These are phyloP conservation scores for Mesopsocus fuscifrons DNA, from an alignment of 2,888 invertebrate genomes.

Conservation along the genomic window DNA sequence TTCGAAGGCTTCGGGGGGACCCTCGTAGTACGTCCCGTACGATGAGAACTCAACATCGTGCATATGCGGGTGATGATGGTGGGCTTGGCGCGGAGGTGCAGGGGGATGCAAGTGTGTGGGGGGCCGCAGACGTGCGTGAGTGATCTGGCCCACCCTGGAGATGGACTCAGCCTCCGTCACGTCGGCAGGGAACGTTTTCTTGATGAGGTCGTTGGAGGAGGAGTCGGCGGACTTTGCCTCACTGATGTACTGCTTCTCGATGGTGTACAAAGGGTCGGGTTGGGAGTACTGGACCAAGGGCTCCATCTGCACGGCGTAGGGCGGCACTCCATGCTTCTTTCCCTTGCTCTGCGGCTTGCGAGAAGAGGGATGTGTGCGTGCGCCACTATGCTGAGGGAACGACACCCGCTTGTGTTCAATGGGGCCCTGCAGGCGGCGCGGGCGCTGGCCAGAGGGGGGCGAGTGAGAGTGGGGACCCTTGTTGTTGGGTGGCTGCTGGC, in stretches of 20 bases:
- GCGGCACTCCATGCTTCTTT: constrained; percentile 27
- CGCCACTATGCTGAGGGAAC: background rate
- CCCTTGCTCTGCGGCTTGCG: background rate
- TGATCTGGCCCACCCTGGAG: background rate
- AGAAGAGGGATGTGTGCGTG: background rate
- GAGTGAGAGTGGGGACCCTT: background rate
- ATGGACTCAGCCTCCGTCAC: background rate
- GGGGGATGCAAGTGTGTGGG: constrained; percentile 29
- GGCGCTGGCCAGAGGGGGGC: background rate
- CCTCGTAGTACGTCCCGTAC: constrained; percentile 9
- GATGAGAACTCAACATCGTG: constrained; percentile 18
- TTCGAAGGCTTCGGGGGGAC: constrained; percentile 28
- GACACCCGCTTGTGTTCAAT: background rate
- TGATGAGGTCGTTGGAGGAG: constrained; percentile 20
- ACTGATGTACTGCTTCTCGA: constrained; percentile 21
- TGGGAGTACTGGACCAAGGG: constrained; percentile 62
- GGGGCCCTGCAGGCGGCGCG: background rate
- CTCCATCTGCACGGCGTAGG: constrained; percentile 65
- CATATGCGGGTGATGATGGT: constrained; percentile 18
- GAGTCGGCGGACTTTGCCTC: constrained; percentile 17
- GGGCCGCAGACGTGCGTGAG: constrained; percentile 21
- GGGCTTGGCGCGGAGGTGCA: constrained; percentile 23
- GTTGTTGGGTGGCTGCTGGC: background rate
- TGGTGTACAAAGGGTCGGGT: constrained; percentile 55
- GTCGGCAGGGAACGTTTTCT: background rate